These are phyloP conservation scores for Lophotriccus pileatus DNA, from an alignment of 2,797 vertebrate genomes.

Conservation along the genomic window DNA sequence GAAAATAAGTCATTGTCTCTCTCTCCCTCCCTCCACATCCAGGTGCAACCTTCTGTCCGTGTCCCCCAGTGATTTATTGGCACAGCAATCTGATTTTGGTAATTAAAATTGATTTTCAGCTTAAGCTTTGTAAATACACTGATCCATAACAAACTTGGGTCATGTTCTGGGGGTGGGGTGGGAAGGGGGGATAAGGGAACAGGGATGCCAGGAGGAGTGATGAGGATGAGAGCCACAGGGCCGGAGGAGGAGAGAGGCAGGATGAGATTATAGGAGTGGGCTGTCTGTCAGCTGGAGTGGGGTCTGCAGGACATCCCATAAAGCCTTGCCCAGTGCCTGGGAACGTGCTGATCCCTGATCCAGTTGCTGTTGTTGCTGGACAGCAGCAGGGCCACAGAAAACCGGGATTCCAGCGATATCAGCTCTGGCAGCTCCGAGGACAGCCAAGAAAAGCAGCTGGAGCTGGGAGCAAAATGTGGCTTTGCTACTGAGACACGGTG, in stretches of 20 bases:
- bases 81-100: conserved; percentile 68
- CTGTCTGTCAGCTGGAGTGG: accelerated
- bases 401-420: background rate
- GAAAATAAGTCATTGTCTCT: conserved; percentile 47
- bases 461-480: background rate
- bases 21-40: background rate
- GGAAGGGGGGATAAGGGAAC: background rate
- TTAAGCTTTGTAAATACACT: conserved; percentile 64
- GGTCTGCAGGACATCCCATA: background rate
- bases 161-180: background rate
- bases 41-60: conserved; percentile 59
- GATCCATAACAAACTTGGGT: conserved; percentile 51
- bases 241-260: background rate
- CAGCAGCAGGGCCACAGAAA: accelerated
- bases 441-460: conserved; percentile 26
- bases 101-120: conserved; percentile 79
- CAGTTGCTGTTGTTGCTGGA: background rate
- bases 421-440: background rate
- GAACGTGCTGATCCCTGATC: background rate
- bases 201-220: background rate
- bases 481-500: background rate
- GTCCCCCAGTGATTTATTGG: conserved; percentile 63
- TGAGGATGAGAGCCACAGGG: background rate
- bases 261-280: background rate
- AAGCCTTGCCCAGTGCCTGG: background rate